Conservation (phyloP, 2,113 vertebrate species). For the Sceloporus undulatus region DNA sequence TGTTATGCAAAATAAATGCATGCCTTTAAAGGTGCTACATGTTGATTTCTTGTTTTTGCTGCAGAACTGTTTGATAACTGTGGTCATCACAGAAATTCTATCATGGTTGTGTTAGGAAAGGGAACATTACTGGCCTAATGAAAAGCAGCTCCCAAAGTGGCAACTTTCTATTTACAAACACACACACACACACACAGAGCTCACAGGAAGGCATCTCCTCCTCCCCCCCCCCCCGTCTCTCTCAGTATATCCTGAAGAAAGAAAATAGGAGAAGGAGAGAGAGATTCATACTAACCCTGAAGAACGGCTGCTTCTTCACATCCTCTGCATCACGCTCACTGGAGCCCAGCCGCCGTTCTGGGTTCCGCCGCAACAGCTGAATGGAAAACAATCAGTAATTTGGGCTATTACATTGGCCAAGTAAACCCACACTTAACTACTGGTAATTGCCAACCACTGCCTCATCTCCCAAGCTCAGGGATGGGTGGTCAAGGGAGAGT, state of each 20-base stretch:
- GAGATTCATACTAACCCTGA: conserved; percentile 85
- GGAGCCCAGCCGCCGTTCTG: conserved; percentile 94
- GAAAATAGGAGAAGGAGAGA: background rate
- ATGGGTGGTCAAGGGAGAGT: background rate
- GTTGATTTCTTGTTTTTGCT: background rate
- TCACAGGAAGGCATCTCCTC: too few species aligned
- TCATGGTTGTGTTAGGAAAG: background rate
- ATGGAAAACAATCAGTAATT: background rate
- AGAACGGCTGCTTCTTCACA: conserved; percentile 97
- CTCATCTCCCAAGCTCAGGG: background rate
- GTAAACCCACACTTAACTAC: background rate
- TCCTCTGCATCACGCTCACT: conserved; percentile 97
- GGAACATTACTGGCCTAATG: background rate
- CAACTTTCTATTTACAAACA: background rate
- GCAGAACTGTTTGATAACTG: background rate
- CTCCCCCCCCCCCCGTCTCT: too few species aligned
- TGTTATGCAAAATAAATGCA: background rate
- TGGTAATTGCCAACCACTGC: background rate
- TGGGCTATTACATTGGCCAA: background rate
- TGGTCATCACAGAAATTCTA: background rate
- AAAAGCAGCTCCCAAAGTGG: background rate
- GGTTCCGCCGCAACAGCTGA: conserved; percentile 94
- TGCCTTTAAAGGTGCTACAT: background rate
- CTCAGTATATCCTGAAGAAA: background rate
- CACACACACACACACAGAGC: too few species aligned